Percentiles rank a stretch among this genome's conserved stretches.
Evolutionary conservation across 2,113 vertebrate genomes (phyloP).

Genomic region (Embiotoca jacksoni): DNA sequence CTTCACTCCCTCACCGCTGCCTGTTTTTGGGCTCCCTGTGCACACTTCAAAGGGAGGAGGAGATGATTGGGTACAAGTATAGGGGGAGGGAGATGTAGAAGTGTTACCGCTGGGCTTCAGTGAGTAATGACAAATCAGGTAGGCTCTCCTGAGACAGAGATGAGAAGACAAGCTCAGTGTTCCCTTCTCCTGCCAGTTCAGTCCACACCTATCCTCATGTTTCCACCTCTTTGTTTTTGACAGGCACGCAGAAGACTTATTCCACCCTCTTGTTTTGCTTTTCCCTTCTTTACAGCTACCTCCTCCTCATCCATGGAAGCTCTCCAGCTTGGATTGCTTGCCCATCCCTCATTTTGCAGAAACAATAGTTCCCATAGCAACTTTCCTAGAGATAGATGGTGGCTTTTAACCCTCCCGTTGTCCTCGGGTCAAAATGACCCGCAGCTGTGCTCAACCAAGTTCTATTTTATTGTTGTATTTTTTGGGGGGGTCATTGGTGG

Average conservation of each 20-base stretch:
- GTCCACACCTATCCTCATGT: background rate
- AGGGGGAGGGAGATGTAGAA: conserved; percentile 7
- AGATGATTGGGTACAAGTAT: conserved; percentile 37
- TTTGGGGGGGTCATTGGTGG: too few species aligned
- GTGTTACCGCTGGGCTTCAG: conserved; percentile 60
- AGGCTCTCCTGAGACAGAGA: conserved; percentile 62
- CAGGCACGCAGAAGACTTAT: conserved; percentile 28
- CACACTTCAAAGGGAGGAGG: conserved; percentile 7
- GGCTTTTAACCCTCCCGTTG: background rate
- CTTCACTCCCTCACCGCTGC: conserved; percentile 40
- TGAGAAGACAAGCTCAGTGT: conserved; percentile 53
- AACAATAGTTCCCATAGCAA: conserved; percentile 75
- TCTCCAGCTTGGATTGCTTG: conserved; percentile 61
- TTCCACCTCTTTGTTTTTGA: conserved; percentile 42
- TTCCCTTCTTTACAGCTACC: conserved; percentile 31
- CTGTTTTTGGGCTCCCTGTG: conserved; percentile 46
- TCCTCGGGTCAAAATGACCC: too few species aligned
- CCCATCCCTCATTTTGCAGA: conserved; percentile 69
- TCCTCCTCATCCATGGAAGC: conserved; percentile 54
- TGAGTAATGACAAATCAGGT: conserved; percentile 71
- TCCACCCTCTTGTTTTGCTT: conserved; percentile 12
- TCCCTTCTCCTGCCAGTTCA: conserved; percentile 56
- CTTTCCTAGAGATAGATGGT: conserved; percentile 58
- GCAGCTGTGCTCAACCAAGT: too few species aligned
- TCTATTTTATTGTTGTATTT: too few species aligned